Base-by-base conservation (phyloP, 2,888 invertebrate genomes). In the Rugalucina vietnamica region DNA sequence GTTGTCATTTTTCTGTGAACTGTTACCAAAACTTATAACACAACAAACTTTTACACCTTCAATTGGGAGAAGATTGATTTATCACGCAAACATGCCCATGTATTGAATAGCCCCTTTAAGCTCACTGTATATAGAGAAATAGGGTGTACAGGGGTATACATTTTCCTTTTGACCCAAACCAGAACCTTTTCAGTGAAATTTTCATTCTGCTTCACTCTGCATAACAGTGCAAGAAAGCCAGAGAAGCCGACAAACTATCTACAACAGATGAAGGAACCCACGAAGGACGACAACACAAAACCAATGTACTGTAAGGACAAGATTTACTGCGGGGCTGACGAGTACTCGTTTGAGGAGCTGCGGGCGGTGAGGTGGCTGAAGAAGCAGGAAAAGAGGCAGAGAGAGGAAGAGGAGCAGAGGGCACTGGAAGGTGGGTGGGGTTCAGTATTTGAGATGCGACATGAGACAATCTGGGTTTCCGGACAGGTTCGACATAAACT, bases 301-400 rank as follows among this genome's bases (percentile, higher is more conserved):
- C 95, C 96, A 54, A 97, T 97, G 96, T 97, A 97, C 94, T 96
- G 96, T 92, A 97, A 97, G 93, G 94, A 96, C 88, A 95, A 96
- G 92, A 93, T 97, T 24, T 97, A 97, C 92, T 94, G 94, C 82
- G 96, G 96, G 90, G 96, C 96, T 87, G 96, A 96, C 88, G 97
- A 97, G 95, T 96, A 96, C 95, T 97, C 97, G 93, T 96, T 97
- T 95, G 97, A 97, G 95, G 97, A 97, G 95, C 96, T 97, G 88
- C 96, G 96, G 91, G 96, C 97, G 21, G 90, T 91, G 4, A 82
- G 88, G 54, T 92, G 91, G 89, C 79, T 81, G 60, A 89, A 88
- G 73, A 91, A 90, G 73, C 85, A 88, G 70, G 87, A 89, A 76
- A 65, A 89, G 72, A 79, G 81, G 50, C 72, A 49, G 24, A 37